Evolutionary conservation across 2,113 vertebrate species (phyloP).

Genomic region (Lepisosteus osseus): DNA sequence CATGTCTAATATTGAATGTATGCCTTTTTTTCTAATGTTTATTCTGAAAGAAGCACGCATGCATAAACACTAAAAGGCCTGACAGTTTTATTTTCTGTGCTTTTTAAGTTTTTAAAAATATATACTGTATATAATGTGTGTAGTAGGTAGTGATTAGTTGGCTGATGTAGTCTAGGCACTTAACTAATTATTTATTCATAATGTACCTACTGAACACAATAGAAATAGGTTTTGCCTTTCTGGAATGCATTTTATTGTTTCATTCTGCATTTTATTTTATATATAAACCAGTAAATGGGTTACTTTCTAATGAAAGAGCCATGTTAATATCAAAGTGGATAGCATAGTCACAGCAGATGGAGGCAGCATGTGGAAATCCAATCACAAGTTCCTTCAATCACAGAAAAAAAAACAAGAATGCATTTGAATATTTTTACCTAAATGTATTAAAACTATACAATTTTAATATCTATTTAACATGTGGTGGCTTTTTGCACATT

Average conservation of each 20-base stretch:
- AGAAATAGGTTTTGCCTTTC: slow-evolving; percentile 62
- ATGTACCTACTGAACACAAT: slow-evolving; percentile 76
- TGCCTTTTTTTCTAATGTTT: too few species aligned
- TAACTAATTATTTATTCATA: slow-evolving; percentile 87
- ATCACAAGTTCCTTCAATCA: slow-evolving; percentile 97
- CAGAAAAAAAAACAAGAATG: slow-evolving; percentile 73
- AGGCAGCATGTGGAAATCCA: slow-evolving; percentile 85
- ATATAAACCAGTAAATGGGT: slow-evolving; percentile 78
- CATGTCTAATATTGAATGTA: too few species aligned
- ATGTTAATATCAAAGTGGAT: slow-evolving; percentile 90
- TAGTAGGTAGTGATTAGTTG: slow-evolving; percentile 65
- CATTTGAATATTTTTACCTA: slow-evolving; percentile 86
- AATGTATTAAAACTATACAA: slow-evolving; percentile 83
- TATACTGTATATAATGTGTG: slow-evolving; percentile 40
- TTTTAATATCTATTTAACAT: slow-evolving; percentile 84
- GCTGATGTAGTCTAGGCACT: slow-evolving; percentile 70
- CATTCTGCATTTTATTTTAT: slow-evolving; percentile 86
- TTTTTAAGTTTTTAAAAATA: slow-evolving; percentile 27
- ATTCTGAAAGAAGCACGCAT: too few species aligned
- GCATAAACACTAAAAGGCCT: too few species aligned
- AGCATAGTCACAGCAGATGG: slow-evolving; percentile 73
- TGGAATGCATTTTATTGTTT: slow-evolving; percentile 88
- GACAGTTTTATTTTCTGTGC: too few species aligned
- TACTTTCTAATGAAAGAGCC: slow-evolving; percentile 88
- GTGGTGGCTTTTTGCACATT: slow-evolving; percentile 72